A percentile compares a stretch with the other conserved stretches of the same genome.
phyloP scores from a whole-genome alignment of 1,140 invertebrate genomes.

The Cotesia vestalis region DNA sequence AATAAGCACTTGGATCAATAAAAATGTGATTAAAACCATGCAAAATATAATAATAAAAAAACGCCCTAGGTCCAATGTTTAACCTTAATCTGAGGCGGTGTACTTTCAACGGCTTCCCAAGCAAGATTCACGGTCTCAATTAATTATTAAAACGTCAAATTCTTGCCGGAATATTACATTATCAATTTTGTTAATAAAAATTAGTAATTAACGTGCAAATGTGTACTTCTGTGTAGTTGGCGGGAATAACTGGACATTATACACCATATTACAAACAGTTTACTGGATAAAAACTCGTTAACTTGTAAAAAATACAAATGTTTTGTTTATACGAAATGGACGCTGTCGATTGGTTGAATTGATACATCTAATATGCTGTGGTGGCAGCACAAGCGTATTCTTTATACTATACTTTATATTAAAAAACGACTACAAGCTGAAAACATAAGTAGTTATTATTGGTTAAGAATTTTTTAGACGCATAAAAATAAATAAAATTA shows the following conservation, averaged over 20 bases:
- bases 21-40: constrained; percentile 31
- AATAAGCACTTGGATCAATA: background rate
- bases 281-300: constrained; percentile 15
- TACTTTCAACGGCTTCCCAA: background rate
- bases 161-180: background rate
- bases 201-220: background rate
- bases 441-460: too few species aligned
- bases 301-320: constrained; percentile 23
- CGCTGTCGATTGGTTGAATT: too few species aligned
- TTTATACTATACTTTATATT: too few species aligned
- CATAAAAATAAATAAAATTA: background rate
- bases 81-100: background rate
- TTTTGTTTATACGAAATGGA: constrained; percentile 20
- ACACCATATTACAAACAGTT: background rate
- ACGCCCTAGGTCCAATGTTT: background rate
- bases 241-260: background rate
- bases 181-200: background rate
- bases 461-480: background rate
- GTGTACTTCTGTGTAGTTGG: background rate
- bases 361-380: too few species aligned
- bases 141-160: background rate
- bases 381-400: too few species aligned
- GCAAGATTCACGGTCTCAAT: background rate
- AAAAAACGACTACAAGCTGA: too few species aligned
- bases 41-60: constrained; percentile 13